phyloP scores from a whole-genome alignment of 2,888 invertebrate genomes.

The Aspidiotus destructor region DNA sequence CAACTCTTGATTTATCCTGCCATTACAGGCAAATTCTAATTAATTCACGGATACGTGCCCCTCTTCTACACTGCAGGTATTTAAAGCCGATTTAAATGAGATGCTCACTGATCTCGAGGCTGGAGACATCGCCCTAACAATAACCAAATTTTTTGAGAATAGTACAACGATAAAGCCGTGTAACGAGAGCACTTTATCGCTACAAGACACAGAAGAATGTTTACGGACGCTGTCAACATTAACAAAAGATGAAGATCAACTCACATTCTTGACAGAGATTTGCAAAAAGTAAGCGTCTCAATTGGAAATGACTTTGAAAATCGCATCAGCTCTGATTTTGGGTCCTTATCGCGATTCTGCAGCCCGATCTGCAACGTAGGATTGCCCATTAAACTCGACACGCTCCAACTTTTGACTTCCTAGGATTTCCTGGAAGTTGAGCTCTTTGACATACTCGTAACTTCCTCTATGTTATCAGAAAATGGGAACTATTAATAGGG shows the following conservation, averaged over 20 bases:
- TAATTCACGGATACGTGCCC: conserved; percentile 4
- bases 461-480: too few species aligned
- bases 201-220: conserved; percentile 67
- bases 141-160: conserved; percentile 62
- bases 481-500: too few species aligned
- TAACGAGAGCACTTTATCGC: conserved; percentile 57
- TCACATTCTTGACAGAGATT: conserved; percentile 61
- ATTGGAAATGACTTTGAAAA: too few species aligned
- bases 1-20: too few species aligned
- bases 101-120: conserved; percentile 81
- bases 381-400: too few species aligned
- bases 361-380: too few species aligned
- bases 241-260: conserved; percentile 82
- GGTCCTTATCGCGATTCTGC: too few species aligned
- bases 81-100: conserved; percentile 59
- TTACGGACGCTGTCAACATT: conserved; percentile 61
- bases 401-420: too few species aligned
- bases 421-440: too few species aligned
- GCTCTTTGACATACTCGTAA: too few species aligned
- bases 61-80: conserved; percentile 47
- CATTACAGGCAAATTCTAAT: not conserved
- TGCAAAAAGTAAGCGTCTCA: conserved; percentile 46
- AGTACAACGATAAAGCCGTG: conserved; percentile 53
- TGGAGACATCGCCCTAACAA: conserved; percentile 83
- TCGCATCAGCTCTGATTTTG: too few species aligned